Percentiles rank a stretch among this genome's conserved stretches.
phyloP scores from a whole-genome alignment of 2,113 vertebrate species.

The Pelecanus crispus region DNA sequence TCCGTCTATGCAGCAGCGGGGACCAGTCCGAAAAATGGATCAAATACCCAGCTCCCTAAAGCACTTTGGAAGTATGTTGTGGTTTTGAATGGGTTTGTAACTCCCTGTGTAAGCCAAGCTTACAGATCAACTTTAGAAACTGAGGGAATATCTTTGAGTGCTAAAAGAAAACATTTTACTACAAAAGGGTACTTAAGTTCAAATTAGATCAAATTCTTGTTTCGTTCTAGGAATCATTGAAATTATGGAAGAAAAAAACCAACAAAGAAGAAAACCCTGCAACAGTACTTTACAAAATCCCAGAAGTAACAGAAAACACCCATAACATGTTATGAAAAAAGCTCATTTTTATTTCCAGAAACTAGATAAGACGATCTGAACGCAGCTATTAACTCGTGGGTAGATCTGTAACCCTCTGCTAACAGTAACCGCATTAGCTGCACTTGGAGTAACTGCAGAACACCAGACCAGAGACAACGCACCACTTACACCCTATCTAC shows the following conservation, averaged over 20 bases:
- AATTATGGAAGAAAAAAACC: not conserved
- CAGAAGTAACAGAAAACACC: not conserved
- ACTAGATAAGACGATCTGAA: not conserved
- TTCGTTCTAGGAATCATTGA: not conserved
- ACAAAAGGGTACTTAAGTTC: not conserved
- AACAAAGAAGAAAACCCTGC: not conserved
- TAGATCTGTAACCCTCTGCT: not conserved
- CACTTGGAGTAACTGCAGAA: not conserved
- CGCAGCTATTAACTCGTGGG: not conserved
- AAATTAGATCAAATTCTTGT: not conserved
- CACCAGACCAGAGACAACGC: not conserved
- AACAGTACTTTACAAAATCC: not conserved
- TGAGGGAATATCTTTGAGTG: not conserved
- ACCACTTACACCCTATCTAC: not conserved
- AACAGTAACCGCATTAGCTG: not conserved
- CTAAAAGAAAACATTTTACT: not conserved
- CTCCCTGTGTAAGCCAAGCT: not conserved
- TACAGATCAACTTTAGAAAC: not conserved
- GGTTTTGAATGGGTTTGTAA: not conserved
- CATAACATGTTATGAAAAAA: not conserved
- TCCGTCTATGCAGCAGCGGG: fast-evolving
- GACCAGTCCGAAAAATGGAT: not conserved
- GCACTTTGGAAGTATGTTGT: not conserved
- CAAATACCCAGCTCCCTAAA: not conserved
- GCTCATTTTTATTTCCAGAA: not conserved